Evolutionary conservation across 2,888 invertebrate genomes (phyloP).

Genomic region (Drosophila cyrtoloma): DNA sequence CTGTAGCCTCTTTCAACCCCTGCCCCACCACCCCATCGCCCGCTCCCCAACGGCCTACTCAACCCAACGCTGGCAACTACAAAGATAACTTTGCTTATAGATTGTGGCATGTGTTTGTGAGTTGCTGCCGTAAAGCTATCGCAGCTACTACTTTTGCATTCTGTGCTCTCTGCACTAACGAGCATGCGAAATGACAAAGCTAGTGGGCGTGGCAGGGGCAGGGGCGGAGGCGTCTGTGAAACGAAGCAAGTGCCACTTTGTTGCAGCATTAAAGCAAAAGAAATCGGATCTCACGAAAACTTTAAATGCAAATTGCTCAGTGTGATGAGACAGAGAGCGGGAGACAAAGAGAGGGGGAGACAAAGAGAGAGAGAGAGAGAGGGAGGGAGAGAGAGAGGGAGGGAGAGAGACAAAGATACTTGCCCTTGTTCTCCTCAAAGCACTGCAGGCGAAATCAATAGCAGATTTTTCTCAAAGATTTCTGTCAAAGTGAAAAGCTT

Average conservation of each 20-base stretch:
- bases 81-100: slow-evolving; percentile 77
- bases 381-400: not conserved
- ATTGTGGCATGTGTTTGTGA: slow-evolving; percentile 76
- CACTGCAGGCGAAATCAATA: slow-evolving; percentile 61
- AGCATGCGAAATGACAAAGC: slow-evolving; percentile 78
- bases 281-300: slow-evolving; percentile 42
- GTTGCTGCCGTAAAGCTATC: slow-evolving; percentile 44
- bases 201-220: slow-evolving; percentile 50
- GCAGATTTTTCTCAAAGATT: slow-evolving; percentile 58
- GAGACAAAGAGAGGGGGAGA: not conserved
- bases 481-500: slow-evolving; percentile 65
- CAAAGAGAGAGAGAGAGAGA: not conserved
- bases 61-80: slow-evolving; percentile 24
- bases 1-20: not conserved
- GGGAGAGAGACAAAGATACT: slow-evolving; percentile 6
- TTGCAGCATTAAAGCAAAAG: slow-evolving; percentile 64
- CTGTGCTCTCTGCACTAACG: slow-evolving; percentile 69
- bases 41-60: not conserved
- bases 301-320: slow-evolving; percentile 70
- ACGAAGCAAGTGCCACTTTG: slow-evolving; percentile 64
- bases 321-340: slow-evolving; percentile 22
- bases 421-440: not conserved
- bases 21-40: not conserved
- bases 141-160: slow-evolving; percentile 63
- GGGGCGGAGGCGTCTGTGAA: not conserved